Evolutionary conservation across 2,797 vertebrate species (phyloP).

Genomic region (Peromyscus nudipes): DNA sequence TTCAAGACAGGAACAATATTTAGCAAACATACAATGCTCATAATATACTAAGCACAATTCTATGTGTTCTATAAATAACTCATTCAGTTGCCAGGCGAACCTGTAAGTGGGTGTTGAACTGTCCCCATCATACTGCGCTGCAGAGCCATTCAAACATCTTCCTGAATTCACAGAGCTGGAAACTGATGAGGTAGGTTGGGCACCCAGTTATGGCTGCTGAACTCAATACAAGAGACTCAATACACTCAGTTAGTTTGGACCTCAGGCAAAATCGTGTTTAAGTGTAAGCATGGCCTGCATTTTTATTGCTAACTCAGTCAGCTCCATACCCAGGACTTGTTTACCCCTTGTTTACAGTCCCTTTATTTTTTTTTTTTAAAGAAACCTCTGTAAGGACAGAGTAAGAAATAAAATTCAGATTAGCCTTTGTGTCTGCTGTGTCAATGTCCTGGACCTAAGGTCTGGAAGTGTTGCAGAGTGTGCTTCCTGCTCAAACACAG

Average conservation of each 20-base stretch:
- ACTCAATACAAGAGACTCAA: background rate
- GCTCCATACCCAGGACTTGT: background rate
- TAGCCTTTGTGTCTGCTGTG: slow-evolving; percentile 4
- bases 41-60: background rate
- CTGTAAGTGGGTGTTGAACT: background rate
- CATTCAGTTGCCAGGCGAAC: background rate
- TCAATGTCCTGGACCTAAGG: background rate
- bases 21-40: background rate
- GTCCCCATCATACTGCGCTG: background rate
- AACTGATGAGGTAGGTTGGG: background rate
- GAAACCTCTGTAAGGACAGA: background rate
- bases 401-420: background rate
- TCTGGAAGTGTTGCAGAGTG: background rate
- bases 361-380: background rate
- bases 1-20: slow-evolving; percentile 13
- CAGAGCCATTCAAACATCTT: background rate
- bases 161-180: background rate
- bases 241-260: background rate
- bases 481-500: slow-evolving; percentile 29
- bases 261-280: slow-evolving; percentile 21
- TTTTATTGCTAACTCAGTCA: background rate
- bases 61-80: background rate
- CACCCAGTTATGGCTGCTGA: background rate
- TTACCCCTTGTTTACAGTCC: slow-evolving; percentile 18
- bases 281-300: background rate